phyloP scores from a whole-genome alignment of 2,797 vertebrate genomes.

The Cyclura pinguis region DNA sequence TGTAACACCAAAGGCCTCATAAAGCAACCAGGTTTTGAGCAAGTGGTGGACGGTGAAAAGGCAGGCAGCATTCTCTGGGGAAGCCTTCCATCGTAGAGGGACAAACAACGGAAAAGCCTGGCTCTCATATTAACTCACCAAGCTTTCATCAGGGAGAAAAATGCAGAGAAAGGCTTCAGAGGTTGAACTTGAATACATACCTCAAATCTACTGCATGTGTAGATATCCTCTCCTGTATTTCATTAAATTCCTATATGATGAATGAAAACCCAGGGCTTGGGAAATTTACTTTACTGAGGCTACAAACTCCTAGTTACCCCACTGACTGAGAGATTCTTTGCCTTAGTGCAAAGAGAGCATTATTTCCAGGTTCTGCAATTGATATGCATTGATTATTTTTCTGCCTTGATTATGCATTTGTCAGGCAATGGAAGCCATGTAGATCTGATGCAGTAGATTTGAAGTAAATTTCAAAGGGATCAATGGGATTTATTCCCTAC shows the following conservation, averaged over 20 bases:
- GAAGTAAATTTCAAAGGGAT: too few relatives aligned
- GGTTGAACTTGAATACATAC: not conserved
- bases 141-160: too few relatives aligned
- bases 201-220: not conserved
- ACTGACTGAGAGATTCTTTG: too few relatives aligned
- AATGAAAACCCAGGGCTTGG: too few relatives aligned
- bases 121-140: too few relatives aligned
- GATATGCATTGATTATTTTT: not conserved
- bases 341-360: too few relatives aligned
- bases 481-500: not conserved
- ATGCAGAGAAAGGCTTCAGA: not conserved
- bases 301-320: too few relatives aligned
- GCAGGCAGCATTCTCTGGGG: not conserved
- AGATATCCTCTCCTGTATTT: not conserved
- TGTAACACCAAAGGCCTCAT: not conserved
- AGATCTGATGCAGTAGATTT: too few relatives aligned
- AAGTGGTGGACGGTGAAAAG: not conserved
- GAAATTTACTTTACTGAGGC: too few relatives aligned
- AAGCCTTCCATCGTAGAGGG: not conserved
- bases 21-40: not conserved
- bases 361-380: too few relatives aligned
- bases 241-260: not conserved
- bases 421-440: too few relatives aligned
- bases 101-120: not conserved
- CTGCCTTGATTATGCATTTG: not conserved